Base-by-base conservation (phyloP, 2,113 vertebrate species). In the Camelus bactrianus region DNA sequence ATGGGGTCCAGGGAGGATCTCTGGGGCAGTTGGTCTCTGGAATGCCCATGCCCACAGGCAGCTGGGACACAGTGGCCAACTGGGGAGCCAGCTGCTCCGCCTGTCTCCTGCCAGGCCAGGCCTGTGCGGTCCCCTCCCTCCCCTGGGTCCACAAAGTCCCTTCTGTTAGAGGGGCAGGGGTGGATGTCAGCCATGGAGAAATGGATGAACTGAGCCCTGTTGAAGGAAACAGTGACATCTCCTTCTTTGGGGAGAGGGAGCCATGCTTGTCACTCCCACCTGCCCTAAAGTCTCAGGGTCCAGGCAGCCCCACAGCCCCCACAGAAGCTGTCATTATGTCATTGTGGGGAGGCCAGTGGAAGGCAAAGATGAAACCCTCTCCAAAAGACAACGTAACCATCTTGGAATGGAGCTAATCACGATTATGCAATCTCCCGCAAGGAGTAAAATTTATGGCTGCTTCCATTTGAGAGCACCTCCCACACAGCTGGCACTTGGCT, bases 71-170 rank as follows among this genome's bases (percentile, higher is more conserved):
- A 58, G 75, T 12, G 3, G 56, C 79, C 95, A 98, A 93, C 93
- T 96, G 95, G 87, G 56, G 60, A 89, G 46, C 64, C 97, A 97
- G 93, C 96, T 97, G 97, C 75, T 93, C 46, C 50, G 73, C 50
- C 79, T 80, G 75, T 77, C 72, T 52, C 54, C 38, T 67, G 35
- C 76, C 90, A 91, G 70, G 86, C 70, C 64, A 69, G 65, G 72
- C 79, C 82, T 85, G 22, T 14, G 52, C 38, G 17, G 65, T 30
- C 35, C 75, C 14, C 52, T 52, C 32, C 73, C 15, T 62, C 58
- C 89, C 70, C 65, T 73, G 64, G 32, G 52, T n/a, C 72, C 81
- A 97, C 94, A 91, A 65, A 88, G 81, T 64, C 30, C 88, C 92
- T 92, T 96, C 91, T 96, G 82, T 96, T 24, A 93, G 70, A 8